Base-by-base conservation (phyloP, 2,888 invertebrate genomes). In the Ectemnius continuus region DNA sequence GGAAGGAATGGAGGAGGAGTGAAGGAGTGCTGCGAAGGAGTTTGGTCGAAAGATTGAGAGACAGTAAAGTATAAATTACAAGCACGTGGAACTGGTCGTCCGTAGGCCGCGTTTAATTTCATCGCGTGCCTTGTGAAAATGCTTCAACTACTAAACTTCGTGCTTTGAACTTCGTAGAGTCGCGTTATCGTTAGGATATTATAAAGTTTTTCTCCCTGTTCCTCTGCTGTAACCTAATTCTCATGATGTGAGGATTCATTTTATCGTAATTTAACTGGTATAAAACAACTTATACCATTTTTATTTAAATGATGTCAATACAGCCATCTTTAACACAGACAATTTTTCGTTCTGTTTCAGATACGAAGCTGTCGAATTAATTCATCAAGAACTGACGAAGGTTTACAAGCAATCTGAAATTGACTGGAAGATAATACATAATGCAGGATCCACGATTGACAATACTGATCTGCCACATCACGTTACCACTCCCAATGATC, bases 381-480 rank as follows among this genome's bases (percentile, higher is more conserved):
- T 90, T 45, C 84, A 78, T 71, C 78, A 78, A 14, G 87, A 88
- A 75, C 66, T 90, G 52, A 86, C 71, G 16, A 84, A 65, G 65
- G 84, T 65, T 71, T 94, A 95, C 84, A 89, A 92, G 2, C 93
- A 94, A 14, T 92, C 93, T 20, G 93, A 94, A 60, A 94, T 96
- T 52, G 95, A 97, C 88, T 97, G 96, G 95, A 93, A 94, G 87
- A 91, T 96, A 72, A 92, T 98, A 8, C 96, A 96, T 87, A 95
- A 97, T 83, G 96, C 96, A 47, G 98, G 98, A 3, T 97, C 96
- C 88, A 98, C 98, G 0, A 94, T 96, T 75, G 97, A 98, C 88
- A 95, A 96, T 84, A 94, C 94, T 5, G 97, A 96, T 23, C 91
- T 98, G 67, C 98, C 98, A 0, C 94, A 97, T 90, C 97, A 98